phyloP scores from a whole-genome alignment of 2,888 invertebrate species.

The Drosophila ustulata region DNA sequence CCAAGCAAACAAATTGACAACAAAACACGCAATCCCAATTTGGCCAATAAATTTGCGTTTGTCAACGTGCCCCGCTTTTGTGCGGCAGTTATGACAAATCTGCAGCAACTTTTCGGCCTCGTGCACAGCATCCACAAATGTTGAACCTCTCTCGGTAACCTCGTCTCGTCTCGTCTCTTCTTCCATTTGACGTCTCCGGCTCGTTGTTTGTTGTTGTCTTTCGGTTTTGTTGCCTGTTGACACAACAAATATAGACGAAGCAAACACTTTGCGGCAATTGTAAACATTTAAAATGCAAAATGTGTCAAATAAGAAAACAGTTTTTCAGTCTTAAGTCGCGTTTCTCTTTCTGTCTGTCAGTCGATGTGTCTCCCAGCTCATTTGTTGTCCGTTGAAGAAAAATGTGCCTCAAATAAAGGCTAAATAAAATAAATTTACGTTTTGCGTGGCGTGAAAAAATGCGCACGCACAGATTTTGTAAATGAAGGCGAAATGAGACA shows the following conservation, averaged over 20 bases:
- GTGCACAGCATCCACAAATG: slow-evolving; percentile 75
- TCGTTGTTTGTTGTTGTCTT: slow-evolving; percentile 45
- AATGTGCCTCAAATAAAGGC: slow-evolving; percentile 73
- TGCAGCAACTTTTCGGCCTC: slow-evolving; percentile 19
- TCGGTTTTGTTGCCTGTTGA: slow-evolving; percentile 40
- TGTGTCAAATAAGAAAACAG: slow-evolving; percentile 73
- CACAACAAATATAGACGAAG: slow-evolving; percentile 61
- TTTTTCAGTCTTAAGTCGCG: slow-evolving; percentile 60
- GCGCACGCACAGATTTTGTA: slow-evolving; percentile 80
- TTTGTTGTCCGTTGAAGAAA: slow-evolving; percentile 56
- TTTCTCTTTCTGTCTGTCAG: slow-evolving; percentile 60
- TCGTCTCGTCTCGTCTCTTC: neutral
- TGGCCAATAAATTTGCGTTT: slow-evolving; percentile 64
- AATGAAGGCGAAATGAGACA: slow-evolving; percentile 63
- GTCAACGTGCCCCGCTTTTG: slow-evolving; percentile 59
- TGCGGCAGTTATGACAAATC: slow-evolving; percentile 58
- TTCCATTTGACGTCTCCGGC: slow-evolving; percentile 37
- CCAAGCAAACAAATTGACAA: slow-evolving; percentile 35
- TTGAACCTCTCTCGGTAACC: neutral
- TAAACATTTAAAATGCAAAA: slow-evolving; percentile 79
- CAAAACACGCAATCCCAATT: slow-evolving; percentile 57
- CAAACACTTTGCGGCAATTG: slow-evolving; percentile 77
- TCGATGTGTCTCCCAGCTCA: slow-evolving; percentile 16
- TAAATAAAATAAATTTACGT: slow-evolving; percentile 75
- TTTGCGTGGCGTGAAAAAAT: slow-evolving; percentile 79